Conservation (phyloP, 2,797 vertebrate genomes). For the Lepilemur ruficaudatus region DNA sequence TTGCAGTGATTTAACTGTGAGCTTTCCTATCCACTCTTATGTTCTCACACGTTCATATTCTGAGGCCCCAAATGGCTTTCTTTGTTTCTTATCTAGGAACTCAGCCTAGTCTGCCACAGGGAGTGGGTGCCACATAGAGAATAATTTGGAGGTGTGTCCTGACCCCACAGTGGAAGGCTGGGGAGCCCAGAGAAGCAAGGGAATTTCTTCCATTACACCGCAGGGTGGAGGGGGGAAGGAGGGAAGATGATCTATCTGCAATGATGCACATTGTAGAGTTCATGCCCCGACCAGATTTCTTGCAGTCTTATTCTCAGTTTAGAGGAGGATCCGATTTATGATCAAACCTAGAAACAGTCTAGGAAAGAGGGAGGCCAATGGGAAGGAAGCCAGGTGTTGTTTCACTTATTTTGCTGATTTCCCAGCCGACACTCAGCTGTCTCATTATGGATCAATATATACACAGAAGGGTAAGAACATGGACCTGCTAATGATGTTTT, state of each 20-base stretch:
- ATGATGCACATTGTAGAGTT: background rate
- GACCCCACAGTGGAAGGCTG: background rate
- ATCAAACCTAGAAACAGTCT: background rate
- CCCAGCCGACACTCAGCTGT: background rate
- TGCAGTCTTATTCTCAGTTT: background rate
- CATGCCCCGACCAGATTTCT: background rate
- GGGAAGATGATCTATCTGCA: background rate
- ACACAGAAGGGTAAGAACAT: background rate
- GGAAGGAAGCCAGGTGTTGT: background rate
- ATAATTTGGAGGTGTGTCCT: background rate
- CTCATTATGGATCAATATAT: background rate
- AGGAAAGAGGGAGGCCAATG: background rate
- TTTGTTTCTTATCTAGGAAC: background rate
- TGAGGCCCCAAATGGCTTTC: background rate
- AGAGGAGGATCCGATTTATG: background rate
- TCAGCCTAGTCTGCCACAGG: background rate
- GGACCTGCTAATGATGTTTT: background rate
- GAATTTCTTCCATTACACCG: background rate
- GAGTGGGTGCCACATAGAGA: background rate
- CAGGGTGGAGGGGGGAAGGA: background rate
- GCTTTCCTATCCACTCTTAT: background rate
- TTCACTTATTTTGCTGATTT: background rate
- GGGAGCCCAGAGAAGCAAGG: background rate
- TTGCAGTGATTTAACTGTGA: accelerated
- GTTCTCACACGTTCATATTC: background rate